These are phyloP conservation scores for Geotrupes spiniger DNA, from an alignment of 2,888 invertebrate species.

Conservation along the genomic window DNA sequence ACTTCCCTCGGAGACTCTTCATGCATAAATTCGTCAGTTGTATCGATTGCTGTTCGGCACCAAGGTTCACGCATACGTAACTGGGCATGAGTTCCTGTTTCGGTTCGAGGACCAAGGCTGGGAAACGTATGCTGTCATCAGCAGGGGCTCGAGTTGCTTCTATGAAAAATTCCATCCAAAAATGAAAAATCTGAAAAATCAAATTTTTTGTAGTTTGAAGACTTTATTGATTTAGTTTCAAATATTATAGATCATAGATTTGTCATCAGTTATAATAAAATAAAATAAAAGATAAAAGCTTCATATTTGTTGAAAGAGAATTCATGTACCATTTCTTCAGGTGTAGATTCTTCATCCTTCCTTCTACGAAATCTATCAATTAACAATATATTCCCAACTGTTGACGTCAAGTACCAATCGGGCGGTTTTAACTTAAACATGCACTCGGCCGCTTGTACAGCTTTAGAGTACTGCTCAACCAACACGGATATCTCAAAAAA, in stretches of 20 bases:
- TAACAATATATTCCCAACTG: slow-evolving; percentile 92
- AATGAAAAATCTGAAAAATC: slow-evolving; percentile 63
- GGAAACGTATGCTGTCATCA: slow-evolving; percentile 84
- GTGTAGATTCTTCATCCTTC: slow-evolving; percentile 68
- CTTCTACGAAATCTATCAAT: slow-evolving; percentile 88
- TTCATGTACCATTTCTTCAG: slow-evolving; percentile 73
- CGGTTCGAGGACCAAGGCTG: slow-evolving; percentile 87
- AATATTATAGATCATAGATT: too few species aligned
- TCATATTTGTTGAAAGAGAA: not conserved
- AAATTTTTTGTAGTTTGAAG: not conserved
- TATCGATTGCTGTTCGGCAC: slow-evolving; percentile 88
- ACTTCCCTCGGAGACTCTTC: slow-evolving; percentile 71
- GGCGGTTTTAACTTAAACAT: slow-evolving; percentile 91
- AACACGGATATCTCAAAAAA: slow-evolving; percentile 98
- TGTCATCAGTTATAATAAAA: too few species aligned
- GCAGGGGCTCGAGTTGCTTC: slow-evolving; percentile 85
- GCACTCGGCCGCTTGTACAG: slow-evolving; percentile 93
- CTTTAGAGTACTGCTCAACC: slow-evolving; percentile 95
- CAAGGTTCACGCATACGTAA: slow-evolving; percentile 92
- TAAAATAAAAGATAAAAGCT: not conserved
- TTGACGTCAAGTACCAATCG: slow-evolving; percentile 93
- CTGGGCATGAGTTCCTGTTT: slow-evolving; percentile 93
- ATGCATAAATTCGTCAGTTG: slow-evolving; percentile 75
- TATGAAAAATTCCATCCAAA: slow-evolving; percentile 98
- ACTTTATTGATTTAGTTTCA: not conserved